Evolutionary conservation across 2,888 invertebrate species (phyloP), one percentile per base, ranked within the genome.

Genomic region (Latrodectus elegans): DNA sequence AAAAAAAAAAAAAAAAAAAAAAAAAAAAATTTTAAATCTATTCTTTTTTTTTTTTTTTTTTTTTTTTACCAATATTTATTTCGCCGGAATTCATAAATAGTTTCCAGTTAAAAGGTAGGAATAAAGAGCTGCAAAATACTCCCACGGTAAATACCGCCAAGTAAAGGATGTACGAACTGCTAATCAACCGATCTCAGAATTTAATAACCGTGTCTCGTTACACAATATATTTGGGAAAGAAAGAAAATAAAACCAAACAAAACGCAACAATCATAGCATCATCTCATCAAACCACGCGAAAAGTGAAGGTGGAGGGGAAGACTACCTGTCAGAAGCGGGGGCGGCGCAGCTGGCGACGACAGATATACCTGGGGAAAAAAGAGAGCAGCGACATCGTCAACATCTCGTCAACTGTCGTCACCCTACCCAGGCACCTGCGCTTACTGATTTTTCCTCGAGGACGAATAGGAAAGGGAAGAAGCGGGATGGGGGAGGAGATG

Each of bases 361-460:
- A 72, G 55, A 15, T 55, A 55, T 55, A 55, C 55, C 55, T 55
- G 12, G 12, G 12, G 15, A 15, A 22, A 15, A 26, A 26, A 38
- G 38, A 38, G 26, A 38, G 70, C 11, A 52, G 52, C 15, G 52
- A 51, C 17, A 51, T 72, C 72, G 52, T 72, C 72, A 72, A 15
- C 14, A 72, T 72, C 15, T 72, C 72, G 49, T 72, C 72, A 52
- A 38, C 11, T 72, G 72, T 72, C 72, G 52, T n/a, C 72, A 17
- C 72, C 72, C 15, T 51, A 12, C 52, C 52, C 17, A 11, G 51
- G 17, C 52, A n/a, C n/a, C 67, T 67, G 67, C 67, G 67, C n/a
- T 22, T 4, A 3, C n/a, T 55, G 55, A 55, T 55, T 55, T 55
- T 1, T 55, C 55, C 12, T 14, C 12, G 55, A 64, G 38, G 71